Base-by-base conservation (phyloP, 2,888 invertebrate species). In the Melanostoma mellinum region DNA sequence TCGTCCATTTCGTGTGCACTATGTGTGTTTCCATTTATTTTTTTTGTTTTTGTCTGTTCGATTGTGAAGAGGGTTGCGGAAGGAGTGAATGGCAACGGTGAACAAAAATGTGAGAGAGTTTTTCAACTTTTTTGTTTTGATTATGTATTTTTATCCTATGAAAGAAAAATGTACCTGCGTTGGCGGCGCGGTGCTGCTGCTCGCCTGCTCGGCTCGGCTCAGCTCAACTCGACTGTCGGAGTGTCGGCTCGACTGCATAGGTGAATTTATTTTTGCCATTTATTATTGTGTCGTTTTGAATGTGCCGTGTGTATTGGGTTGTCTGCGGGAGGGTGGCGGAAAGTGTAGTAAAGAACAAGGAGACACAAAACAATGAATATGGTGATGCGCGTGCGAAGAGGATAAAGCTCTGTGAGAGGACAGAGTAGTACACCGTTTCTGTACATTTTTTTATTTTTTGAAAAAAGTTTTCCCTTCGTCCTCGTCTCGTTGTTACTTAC, bases 91-190 rank as follows among this genome's bases (percentile, higher is more conserved):
- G 46, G 38, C 36, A 56, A 48, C 65, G 56, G 55, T 56, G 61
- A 67, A 73, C 68, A 77, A 69, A 78, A 84, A 69, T 75, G 67
- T 42, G 71, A 84, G 84, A 79, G 84, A 74, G 76, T 72, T 80
- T 79, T 79, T 85, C 68, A 76, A 80, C 85, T 76, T 85, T 85
- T 85, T 85, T 85, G 85, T 85, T 85, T 85, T 85, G 85, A 85
- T 85, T 85, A 63, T 63, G 63, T 63, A 85, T 85, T 80, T 85
- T 85, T 85, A 85, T 85, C 76, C 80, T 85, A 75, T 55, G 56
- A 74, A 58, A 78, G 63, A 63, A 73, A 65, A 74, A 65, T 78
- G 74, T 78, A 78, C 73, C 82, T 84, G 78, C 74, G 82, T 78
- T 84, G 82, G 78, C 33, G 78, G 50, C 65, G 74, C 68, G 9